phyloP scores from a whole-genome alignment of 2,113 vertebrate genomes.

The Alectura lathami region DNA sequence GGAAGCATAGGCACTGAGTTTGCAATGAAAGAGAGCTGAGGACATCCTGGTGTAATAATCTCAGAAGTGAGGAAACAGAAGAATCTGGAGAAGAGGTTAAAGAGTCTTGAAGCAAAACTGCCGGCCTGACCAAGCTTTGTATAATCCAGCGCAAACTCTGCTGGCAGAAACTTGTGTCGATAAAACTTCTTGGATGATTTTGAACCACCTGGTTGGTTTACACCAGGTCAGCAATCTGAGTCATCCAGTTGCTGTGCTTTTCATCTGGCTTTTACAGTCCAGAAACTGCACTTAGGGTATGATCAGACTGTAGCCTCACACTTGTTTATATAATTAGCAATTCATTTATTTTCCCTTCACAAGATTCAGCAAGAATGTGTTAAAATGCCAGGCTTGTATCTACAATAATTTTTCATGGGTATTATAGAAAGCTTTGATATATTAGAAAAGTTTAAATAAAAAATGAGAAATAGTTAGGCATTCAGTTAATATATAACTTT shows the following conservation, averaged over 20 bases:
- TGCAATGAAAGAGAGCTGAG: neutral
- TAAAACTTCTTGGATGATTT: neutral
- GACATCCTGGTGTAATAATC: neutral
- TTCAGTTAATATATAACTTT: constrained; percentile 7
- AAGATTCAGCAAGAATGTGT: neutral
- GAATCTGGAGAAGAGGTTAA: neutral
- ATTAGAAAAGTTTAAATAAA: neutral
- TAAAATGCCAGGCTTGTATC: neutral
- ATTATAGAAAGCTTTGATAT: neutral
- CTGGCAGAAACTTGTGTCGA: neutral
- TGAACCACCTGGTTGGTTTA: neutral
- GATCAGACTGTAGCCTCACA: neutral
- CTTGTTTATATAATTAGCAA: neutral
- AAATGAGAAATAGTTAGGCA: neutral
- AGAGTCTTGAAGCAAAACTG: neutral
- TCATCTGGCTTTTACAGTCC: neutral
- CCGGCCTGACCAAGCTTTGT: neutral
- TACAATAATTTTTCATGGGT: neutral
- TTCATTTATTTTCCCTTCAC: neutral
- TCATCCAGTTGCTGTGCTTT: neutral
- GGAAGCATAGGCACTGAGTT: neutral
- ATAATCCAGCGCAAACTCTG: neutral
- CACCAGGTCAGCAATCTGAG: neutral
- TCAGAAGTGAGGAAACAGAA: neutral
- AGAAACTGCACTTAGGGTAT: neutral